Base-by-base conservation (phyloP, 2,888 invertebrate species). In the Hemicrepidius hirtus region DNA sequence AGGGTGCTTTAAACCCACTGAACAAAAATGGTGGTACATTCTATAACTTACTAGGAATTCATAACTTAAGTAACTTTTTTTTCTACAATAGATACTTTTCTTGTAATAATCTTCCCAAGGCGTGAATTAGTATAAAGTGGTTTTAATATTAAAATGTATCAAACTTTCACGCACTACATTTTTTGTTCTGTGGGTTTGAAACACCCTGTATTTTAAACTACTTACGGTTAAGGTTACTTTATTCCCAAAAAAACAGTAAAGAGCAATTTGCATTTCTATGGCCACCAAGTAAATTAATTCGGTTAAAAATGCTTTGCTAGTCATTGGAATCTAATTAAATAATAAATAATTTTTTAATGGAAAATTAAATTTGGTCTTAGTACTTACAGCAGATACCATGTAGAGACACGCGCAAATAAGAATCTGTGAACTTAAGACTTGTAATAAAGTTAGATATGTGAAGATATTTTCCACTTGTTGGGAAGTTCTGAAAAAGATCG, bases 401-500 rank as follows among this genome's bases (percentile, higher is more conserved):
- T 75, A 81, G 16, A 81, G 71, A 50, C 80, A 80, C 44, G 80
- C 79, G 59, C 81, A 81, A 24, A 81, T 76, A 1, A 80, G 76
- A 50, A 80, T 73, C 21, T 80, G 64, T 6, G 81, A 81, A 21
- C 79, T 75, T 46, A 81, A 67, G 13, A 78, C 77, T 76, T 81
- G 81, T 0, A 74, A 62, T 12, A 81, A 72, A 6, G 77, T 77
- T 18, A 80, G 65, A 37, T 75, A 75, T 6, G 77, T 77, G 57
- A 76, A 81, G 13, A 81, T 75, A 12, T 74, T 46, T 70, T 81
- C 81, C 40, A 81, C 64, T 50, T 71, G 68, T 44, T 75, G 68
- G 49, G 79, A 79, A 28, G 79, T 76, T 32, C 80, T 80, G 53
- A 21, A 78, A 79, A 21, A n/a, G 9, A 18, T 35, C 6, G 13